These are phyloP conservation scores for Syngnathus scovelli DNA, from an alignment of 2,113 vertebrate genomes.

Conservation along the genomic window DNA sequence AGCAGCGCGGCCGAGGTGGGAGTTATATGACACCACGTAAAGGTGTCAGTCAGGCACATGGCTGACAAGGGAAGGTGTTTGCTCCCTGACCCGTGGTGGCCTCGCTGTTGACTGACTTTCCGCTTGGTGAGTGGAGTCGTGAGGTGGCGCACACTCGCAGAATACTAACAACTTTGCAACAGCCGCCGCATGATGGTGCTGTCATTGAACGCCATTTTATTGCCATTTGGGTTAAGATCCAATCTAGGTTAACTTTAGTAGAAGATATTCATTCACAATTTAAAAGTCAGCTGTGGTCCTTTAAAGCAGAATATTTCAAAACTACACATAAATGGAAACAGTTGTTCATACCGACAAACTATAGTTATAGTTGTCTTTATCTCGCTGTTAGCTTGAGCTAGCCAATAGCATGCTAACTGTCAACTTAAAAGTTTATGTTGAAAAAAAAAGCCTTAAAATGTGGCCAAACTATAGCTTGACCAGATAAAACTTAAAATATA, in stretches of 20 bases:
- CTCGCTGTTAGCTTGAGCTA: neutral
- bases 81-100: slow-evolving; percentile 55
- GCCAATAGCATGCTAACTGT: neutral
- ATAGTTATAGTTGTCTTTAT: neutral
- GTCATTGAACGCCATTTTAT: neutral
- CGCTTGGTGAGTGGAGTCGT: slow-evolving; percentile 25
- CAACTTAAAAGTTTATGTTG: neutral
- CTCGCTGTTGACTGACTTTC: slow-evolving; percentile 39
- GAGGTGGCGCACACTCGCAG: slow-evolving; percentile 21
- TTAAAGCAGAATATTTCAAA: neutral
- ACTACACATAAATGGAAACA: neutral
- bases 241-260: neutral
- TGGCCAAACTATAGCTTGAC: neutral
- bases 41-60: slow-evolving; percentile 41
- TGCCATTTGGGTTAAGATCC: neutral
- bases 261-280: neutral
- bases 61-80: slow-evolving; percentile 57
- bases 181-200: neutral
- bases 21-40: slow-evolving; percentile 22
- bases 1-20: slow-evolving; percentile 12
- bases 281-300: neutral
- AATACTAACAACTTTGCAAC: slow-evolving; percentile 16
- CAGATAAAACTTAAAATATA: neutral
- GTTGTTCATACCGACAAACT: too few species aligned
- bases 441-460: neutral